Base-by-base conservation (phyloP, 2,113 vertebrate species). In the Haliaeetus leucogaster region DNA sequence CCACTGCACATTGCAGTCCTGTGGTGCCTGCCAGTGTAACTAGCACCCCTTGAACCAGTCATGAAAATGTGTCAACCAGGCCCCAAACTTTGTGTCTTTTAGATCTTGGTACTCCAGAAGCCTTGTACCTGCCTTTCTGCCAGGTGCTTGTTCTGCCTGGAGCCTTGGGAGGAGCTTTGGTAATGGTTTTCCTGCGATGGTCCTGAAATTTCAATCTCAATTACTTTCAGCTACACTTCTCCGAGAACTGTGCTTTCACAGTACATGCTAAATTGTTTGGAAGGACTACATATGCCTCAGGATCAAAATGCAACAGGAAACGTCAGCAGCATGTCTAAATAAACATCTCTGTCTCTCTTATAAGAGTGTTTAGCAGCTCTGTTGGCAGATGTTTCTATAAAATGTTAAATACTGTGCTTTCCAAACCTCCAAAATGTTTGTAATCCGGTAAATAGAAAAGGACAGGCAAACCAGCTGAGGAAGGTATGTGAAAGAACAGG, bases 351-450 rank as follows among this genome's bases (percentile, higher is more conserved):
- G 81, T 92, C 81, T 95, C 91, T 91, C 84, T 65, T 96, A 80
- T 67, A 70, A 91, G 94, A 93, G 89, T 58, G 84, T 95, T 95
- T 86, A 95, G 93, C 93, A 90, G 94, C 91, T 95, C 87, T 19
- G 78, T 77, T 95, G 93, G 82, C 94, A 97, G 97, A 96, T 97
- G 96, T 97, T 97, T 93, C 94, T 87, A 96, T 97, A 94, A 97
- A 96, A 97, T 96, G 91, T 97, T 97, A 97, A 97, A 94, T 88
- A 95, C 87, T 59, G 10, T 91, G 94, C 62, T 94, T 95, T 93
- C 86, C 93, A 94, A 89, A 85, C 58, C 86, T 95, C 71, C 71
- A 70, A 85, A 97, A 86, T 90, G 78, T 92, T 93, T 91, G 89
- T 93, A 82, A 91, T 82, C 66, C 59, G n/a, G 55, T 86, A 85